Evolutionary conservation across 2,888 invertebrate species (phyloP).

Genomic region (Nemotelus nigrinus): DNA sequence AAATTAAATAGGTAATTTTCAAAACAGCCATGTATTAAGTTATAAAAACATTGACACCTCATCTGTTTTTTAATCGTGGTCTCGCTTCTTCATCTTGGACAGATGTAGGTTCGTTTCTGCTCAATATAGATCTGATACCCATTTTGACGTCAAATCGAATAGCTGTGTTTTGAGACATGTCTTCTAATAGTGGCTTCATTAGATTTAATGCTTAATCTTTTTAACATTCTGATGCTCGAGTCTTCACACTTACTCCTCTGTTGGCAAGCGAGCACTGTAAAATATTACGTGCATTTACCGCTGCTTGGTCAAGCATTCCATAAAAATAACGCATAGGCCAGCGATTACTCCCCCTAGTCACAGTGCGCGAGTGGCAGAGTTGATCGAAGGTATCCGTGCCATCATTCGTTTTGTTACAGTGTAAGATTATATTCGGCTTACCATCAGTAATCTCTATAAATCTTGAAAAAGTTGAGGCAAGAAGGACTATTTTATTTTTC

Average conservation of each 20-base stretch:
- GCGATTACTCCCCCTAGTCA: neutral
- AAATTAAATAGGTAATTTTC: neutral
- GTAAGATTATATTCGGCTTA: conserved; percentile 10
- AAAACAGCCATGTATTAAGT: neutral
- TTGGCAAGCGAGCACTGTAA: conserved; percentile 1
- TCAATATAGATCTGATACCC: conserved; percentile 19
- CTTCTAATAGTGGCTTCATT: conserved; percentile 1
- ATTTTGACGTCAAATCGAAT: conserved; percentile 11
- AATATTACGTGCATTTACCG: conserved; percentile 6
- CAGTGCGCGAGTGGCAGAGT: conserved; percentile 8
- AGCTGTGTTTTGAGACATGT: conserved; percentile 8
- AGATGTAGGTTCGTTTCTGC: neutral
- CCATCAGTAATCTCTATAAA: conserved; percentile 13
- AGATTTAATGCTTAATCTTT: conserved; percentile 16
- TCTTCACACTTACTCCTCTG: neutral
- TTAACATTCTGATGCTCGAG: conserved; percentile 12
- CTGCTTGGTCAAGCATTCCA: conserved; percentile 18
- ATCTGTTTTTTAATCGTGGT: conserved; percentile 15
- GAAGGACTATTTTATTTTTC: too few species aligned
- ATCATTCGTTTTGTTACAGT: neutral
- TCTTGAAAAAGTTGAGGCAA: too few species aligned
- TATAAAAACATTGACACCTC: neutral
- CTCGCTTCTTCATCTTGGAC: conserved; percentile 1
- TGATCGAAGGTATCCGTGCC: too few species aligned
- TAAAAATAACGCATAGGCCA: neutral